Evolutionary conservation across 1,140 invertebrate genomes (phyloP).

Genomic region (Ceratoteleas bidentatus): DNA sequence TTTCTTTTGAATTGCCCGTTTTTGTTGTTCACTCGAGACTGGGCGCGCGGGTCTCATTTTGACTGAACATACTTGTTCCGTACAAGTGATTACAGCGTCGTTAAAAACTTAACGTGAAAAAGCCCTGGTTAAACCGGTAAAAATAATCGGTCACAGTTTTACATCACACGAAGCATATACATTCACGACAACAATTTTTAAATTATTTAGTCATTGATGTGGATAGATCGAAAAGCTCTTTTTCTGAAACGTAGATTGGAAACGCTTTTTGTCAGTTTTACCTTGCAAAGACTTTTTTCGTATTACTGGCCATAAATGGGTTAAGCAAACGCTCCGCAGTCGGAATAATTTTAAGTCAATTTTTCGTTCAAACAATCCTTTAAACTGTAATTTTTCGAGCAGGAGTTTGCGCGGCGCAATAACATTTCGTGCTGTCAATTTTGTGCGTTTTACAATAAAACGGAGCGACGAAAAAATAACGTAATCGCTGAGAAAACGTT

Average conservation of each 20-base stretch:
- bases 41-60: slow-evolving; percentile 4
- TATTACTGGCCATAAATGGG: neutral
- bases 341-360: neutral
- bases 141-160: neutral
- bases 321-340: neutral
- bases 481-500: too few species aligned
- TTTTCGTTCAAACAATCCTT: neutral
- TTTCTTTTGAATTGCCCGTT: slow-evolving; percentile 8
- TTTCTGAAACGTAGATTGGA: too few species aligned
- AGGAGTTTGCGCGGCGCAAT: neutral
- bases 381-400: neutral
- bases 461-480: too few species aligned
- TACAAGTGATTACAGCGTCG: slow-evolving; percentile 20
- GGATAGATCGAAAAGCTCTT: too few species aligned
- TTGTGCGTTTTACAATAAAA: neutral
- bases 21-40: slow-evolving; percentile 5
- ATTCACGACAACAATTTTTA: too few species aligned
- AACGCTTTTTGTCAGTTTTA: neutral
- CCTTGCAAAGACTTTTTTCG: neutral
- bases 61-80: slow-evolving; percentile 16
- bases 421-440: neutral
- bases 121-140: neutral
- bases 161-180: too few species aligned
- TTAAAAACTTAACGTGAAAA: slow-evolving; percentile 14
- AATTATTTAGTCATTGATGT: neutral